Evolutionary conservation across 2,888 invertebrate genomes (phyloP).

Genomic region (Rhamphomyia laevipes): DNA sequence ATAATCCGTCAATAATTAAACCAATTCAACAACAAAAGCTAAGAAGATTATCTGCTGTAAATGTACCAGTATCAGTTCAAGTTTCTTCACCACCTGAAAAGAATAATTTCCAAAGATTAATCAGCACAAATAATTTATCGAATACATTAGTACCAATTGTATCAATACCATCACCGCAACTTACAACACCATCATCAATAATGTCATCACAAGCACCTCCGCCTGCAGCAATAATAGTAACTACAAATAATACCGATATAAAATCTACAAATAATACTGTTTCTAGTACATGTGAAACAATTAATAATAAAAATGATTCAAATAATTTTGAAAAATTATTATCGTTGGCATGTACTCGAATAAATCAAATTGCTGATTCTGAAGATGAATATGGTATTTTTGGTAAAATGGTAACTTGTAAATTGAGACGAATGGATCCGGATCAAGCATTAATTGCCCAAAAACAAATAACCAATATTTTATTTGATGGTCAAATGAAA

Average conservation of each 20-base stretch:
- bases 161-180: constrained; percentile 9
- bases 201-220: constrained; percentile 7
- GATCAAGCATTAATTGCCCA: constrained; percentile 33
- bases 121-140: not conserved
- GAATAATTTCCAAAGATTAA: not conserved
- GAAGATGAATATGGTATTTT: constrained; percentile 32
- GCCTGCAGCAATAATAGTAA: constrained; percentile 1
- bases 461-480: constrained; percentile 33
- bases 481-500: constrained; percentile 37
- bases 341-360: constrained; percentile 29
- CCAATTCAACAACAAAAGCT: not conserved
- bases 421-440: constrained; percentile 31
- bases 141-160: constrained; percentile 12
- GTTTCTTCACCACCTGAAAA: not conserved
- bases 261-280: constrained; percentile 20
- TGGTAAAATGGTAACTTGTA: constrained; percentile 34
- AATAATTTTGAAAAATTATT: constrained; percentile 31
- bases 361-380: constrained; percentile 18
- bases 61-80: not conserved
- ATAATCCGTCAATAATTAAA: too few relatives aligned
- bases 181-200: constrained; percentile 2
- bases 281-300: constrained; percentile 23
- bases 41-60: too few relatives aligned
- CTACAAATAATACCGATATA: not conserved
- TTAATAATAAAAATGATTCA: constrained; percentile 29